A percentile compares a stretch with the other conserved stretches of the same genome.
Conservation (phyloP, 2,888 invertebrate genomes). For the Plemyria rubiginata region DNA sequence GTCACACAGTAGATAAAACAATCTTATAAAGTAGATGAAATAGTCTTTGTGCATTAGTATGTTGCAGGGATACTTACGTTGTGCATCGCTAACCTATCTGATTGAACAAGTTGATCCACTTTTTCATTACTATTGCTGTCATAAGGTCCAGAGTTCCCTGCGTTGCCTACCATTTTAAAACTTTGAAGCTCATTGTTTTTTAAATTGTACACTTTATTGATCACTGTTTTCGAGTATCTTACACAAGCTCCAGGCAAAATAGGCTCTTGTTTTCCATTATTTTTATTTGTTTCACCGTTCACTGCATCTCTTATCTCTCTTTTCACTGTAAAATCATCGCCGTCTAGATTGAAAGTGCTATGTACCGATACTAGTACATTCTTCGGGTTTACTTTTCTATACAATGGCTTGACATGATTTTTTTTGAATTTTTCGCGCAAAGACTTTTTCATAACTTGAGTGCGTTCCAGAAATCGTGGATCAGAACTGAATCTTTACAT, state of each 20-base stretch:
- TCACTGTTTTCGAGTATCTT: constrained; percentile 13
- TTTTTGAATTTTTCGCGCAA: constrained; percentile 63
- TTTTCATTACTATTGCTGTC: constrained; percentile 34
- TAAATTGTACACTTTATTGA: constrained; percentile 29
- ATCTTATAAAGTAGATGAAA: too few relatives aligned
- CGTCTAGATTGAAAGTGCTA: constrained; percentile 63
- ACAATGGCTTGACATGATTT: constrained; percentile 70
- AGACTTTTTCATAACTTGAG: constrained; percentile 48
- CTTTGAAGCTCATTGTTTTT: constrained; percentile 27
- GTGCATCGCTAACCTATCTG: constrained; percentile 42
- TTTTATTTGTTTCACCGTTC: constrained; percentile 38
- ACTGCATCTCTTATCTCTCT: constrained; percentile 46
- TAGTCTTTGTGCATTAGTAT: too few relatives aligned
- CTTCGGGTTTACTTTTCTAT: constrained; percentile 59
- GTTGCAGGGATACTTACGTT: constrained; percentile 53
- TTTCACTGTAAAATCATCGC: constrained; percentile 60
- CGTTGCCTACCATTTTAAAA: constrained; percentile 38
- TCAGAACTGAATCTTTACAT: constrained; percentile 22
- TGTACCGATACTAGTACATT: constrained; percentile 48
- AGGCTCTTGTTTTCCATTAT: constrained; percentile 45
- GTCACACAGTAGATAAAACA: too few relatives aligned
- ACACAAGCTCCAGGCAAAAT: constrained; percentile 55
- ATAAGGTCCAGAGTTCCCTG: constrained; percentile 27
- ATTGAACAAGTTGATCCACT: constrained; percentile 45
- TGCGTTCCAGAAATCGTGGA: constrained; percentile 26